Evolutionary conservation across 2,113 vertebrate species (phyloP), one percentile per base, ranked within the genome.

Genomic region (Nycticorax nycticorax): DNA sequence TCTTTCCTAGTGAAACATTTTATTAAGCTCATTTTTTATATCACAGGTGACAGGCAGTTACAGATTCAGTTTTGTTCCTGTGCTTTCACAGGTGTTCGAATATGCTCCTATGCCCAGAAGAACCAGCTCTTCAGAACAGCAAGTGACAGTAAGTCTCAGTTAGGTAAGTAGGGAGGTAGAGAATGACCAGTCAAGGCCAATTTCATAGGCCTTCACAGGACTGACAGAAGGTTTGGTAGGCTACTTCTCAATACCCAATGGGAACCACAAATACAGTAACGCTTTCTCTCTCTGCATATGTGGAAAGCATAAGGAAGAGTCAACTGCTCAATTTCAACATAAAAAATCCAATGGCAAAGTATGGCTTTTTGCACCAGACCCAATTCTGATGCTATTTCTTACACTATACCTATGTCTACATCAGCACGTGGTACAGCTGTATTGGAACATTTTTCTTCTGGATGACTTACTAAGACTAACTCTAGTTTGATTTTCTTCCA

Each of bases 1-100:
- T 53, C 66, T 93, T 84, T 60, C 63, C 63, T 55, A 48, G 30
- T 14, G 39, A 45, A 88, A 79, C 21, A 78, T 60, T 76, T 64
- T 82, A 92, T 84, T 81, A 89, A 83, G 50, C 7, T 89, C 18
- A 71, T 84, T 92, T 94, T 91, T 94, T 80, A 63, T 82, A 68
- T 83, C 53, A 79, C 55, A 43, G 15, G 52, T 62, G 41, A 81
- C 50, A 88, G 55, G 55, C 19, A 52, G 52, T 87, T 71, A 79
- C 50, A 57, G 66, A 85, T 57, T 32, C 39, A 21, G 28, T 63
- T 74, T 76, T 60, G 27, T 57, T 76, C 80, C 60, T 50, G 15
- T 43, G 35, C 30, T 72, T 79, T 86, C 72, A 60, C 35, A 91
- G 63, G 69, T 56, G n/a, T 75, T 60, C 75, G 55, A 52, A 62